Evolutionary conservation across 2,113 vertebrate genomes (phyloP), one percentile per base, ranked within the genome.

Genomic region (Irena cyanogastra): DNA sequence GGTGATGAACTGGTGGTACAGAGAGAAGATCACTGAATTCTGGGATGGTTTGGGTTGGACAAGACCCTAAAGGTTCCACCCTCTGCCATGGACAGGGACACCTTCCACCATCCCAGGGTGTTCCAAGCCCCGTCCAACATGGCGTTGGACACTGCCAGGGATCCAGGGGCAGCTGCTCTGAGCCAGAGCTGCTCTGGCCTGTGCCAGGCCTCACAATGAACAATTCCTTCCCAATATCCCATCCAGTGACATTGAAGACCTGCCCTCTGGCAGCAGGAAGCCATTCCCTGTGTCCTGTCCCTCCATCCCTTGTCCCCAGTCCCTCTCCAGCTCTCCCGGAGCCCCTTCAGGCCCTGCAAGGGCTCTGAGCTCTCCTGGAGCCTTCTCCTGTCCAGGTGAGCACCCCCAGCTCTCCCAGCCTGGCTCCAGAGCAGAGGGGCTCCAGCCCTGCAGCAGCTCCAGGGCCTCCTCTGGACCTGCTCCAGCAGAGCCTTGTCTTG

Each of bases 41-140:
- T 5, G 17, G 59, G 5, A 10, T 10, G 49, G 27, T 33, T 90
- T 78, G 16, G 30, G 3, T 12, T 24, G 59, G 41, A 66, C 50
- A 12, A 7, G 10, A 42, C 18, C 59, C 69, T 44, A 3, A 56
- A 77, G 16, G 28, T 24, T 6, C 45, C 54, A 44, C 1, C 7
- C 11, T 1, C 7, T 52, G 22, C 52, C 22, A 1, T 3, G 11
- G 8, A 6, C 75, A 78, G 75, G 44, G 39, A 27, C 49, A 37
- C 4, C 21, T 91, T 2, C 22, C 10, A 19, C 28, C 3, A 0
- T 10, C 16, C 4, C 59, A 60, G 30, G 6, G 0, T 53, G 44
- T 16, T 77, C 65, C 21, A 3, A 54, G 35, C 44, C 21, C 10
- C 0, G 0, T 39, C 45, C 60, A 80, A 0, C 14, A 42, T 56